phyloP scores from a whole-genome alignment of 2,888 invertebrate species.

The Hyalella azteca region DNA sequence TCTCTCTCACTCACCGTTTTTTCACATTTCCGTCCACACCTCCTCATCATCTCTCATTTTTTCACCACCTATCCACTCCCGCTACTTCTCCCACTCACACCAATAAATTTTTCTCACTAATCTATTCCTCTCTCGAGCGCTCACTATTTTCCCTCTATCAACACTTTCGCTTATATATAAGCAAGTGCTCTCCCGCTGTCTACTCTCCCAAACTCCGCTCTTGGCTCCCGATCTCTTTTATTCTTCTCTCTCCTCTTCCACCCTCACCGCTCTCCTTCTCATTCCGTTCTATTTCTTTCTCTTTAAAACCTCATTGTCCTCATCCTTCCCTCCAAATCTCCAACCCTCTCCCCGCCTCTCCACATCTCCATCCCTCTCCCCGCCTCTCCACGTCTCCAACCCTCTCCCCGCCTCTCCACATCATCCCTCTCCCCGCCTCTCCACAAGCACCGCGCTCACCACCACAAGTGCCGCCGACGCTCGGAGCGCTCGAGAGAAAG shows the following conservation, averaged over 20 bases:
- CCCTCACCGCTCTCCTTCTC: not conserved
- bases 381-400: not conserved
- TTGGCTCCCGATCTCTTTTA: too few species aligned
- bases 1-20: not conserved
- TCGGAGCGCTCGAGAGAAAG: not conserved
- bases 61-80: not conserved
- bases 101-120: not conserved
- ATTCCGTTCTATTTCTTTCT: not conserved
- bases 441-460: not conserved
- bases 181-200: not conserved
- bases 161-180: not conserved
- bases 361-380: not conserved
- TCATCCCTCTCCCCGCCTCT: not conserved
- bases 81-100: not conserved
- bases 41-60: not conserved
- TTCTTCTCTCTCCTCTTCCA: not conserved
- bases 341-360: not conserved
- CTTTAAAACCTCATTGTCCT: not conserved
- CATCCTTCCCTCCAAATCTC: not conserved
- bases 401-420: not conserved
- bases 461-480: not conserved
- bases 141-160: not conserved
- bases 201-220: too few species aligned
- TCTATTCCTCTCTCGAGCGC: not conserved
- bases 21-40: not conserved